Evolutionary conservation across 1,140 invertebrate genomes (phyloP).

Genomic region (Heliconius melpomene): DNA sequence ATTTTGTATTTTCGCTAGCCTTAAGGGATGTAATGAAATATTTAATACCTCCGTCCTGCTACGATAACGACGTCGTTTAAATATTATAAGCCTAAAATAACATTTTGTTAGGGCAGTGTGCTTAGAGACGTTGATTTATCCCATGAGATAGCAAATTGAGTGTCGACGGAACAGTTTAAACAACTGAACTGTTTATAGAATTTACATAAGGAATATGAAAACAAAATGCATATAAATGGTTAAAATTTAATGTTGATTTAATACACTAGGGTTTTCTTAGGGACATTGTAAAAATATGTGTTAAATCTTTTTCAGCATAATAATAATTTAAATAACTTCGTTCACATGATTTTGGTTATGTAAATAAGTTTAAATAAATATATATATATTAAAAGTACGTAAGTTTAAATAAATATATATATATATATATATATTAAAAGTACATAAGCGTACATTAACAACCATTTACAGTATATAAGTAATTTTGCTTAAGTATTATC

Average conservation of each 20-base stretch:
- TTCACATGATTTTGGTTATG: no score
- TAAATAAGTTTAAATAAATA: no score
- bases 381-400: no score
- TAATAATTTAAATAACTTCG: no score
- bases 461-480: no score
- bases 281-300: no score
- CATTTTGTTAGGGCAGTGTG: conserved; percentile 9
- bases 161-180: neutral
- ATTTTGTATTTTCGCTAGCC: neutral
- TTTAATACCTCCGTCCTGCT: neutral
- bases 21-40: neutral
- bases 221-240: neutral
- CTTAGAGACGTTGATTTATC: conserved; percentile 11
- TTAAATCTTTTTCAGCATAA: no score
- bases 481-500: no score
- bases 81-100: conserved; percentile 7
- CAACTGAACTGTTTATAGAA: neutral
- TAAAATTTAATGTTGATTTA: neutral
- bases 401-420: no score
- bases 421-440: no score
- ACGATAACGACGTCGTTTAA: neutral
- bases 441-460: no score
- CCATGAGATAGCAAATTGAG: conserved; percentile 1
- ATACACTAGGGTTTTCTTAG: no score
- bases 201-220: neutral